Conservation (phyloP, 2,888 invertebrate genomes). For the Aspidapion aeneum region DNA sequence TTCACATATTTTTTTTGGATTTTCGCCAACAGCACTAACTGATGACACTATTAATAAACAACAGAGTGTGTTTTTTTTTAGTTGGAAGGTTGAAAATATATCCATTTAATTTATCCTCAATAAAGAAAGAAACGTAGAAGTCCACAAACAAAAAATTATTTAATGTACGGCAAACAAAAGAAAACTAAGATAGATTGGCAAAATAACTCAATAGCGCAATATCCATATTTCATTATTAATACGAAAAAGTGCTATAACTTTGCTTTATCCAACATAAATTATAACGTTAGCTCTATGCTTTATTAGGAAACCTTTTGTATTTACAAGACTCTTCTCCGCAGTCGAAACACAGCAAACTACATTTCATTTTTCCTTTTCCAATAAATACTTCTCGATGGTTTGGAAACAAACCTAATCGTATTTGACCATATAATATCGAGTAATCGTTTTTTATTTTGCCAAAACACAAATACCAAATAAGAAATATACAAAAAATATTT, state of each 20-base stretch:
- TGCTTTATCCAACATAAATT: neutral
- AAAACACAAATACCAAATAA: too few relatives aligned
- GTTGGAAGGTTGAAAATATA: too few relatives aligned
- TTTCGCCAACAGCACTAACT: too few relatives aligned
- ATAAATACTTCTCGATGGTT: neutral
- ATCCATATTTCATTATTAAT: neutral
- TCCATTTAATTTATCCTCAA: too few relatives aligned
- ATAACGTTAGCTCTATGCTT: neutral
- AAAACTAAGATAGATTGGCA: neutral
- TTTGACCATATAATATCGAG: too few relatives aligned
- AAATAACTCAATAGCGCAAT: neutral
- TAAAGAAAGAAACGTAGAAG: too few relatives aligned
- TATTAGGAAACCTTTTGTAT: neutral
- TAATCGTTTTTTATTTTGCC: too few relatives aligned
- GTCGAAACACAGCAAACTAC: neutral
- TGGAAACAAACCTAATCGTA: too few relatives aligned
- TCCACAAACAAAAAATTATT: neutral
- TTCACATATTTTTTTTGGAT: too few relatives aligned
- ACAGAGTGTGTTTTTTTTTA: too few relatives aligned
- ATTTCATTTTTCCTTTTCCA: neutral
- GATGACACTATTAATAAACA: too few relatives aligned
- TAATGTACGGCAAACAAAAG: neutral
- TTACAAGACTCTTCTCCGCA: neutral
- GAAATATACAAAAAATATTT: too few relatives aligned
- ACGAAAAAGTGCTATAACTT: neutral